Evolutionary conservation across 2,797 vertebrate species (phyloP), one percentile per base, ranked within the genome.

Genomic region (Chaetodon trifasciatus): DNA sequence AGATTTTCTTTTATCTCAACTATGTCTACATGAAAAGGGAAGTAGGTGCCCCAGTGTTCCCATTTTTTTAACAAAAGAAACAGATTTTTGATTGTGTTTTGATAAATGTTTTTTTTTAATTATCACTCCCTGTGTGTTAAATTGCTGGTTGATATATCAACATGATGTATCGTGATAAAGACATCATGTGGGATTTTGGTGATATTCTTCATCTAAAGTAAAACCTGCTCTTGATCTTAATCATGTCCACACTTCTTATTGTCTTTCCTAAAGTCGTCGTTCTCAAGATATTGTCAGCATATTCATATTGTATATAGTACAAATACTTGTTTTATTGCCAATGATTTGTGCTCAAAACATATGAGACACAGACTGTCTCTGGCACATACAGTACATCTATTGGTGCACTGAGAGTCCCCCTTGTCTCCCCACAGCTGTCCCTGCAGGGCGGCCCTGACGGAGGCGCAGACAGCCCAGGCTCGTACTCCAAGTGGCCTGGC

Each of bases 401-500:
- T 40, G 35, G 24, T 76, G 7, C 50, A 55, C 73, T 84, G 58
- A 84, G 23, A 72, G 70, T 70, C 28, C 58, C 85, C 12, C 58
- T 55, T 68, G 50, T 90, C 67, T 80, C 52, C 42, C 65, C 66
- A 23, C 89, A 96, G 96, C 85, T 96, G 71, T 95, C 98, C 49
- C 95, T 99, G 63, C 98, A 99, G 88, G 93, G 96, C 5, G 97
- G 97, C 35, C 96, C 97, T 57, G 98, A 99, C 12, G 97, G 96
- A 23, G 97, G 95, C 0, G 96, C 96, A 1, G 98, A 99, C 88
- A 99, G 98, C 90, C 97, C 98, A 0, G 96, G 97, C 9, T 96
- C 97, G 82, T 99, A 98, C 92, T 95, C 97, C 0, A 99, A 99
- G 88, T 99, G 98, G 98, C 98, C 98, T 1, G 97, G 98, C 19